A percentile compares a stretch with the other conserved stretches of the same genome.
These are phyloP conservation scores for Hydrolagus colliei DNA, from an alignment of 2,797 vertebrate species.

Conservation along the genomic window DNA sequence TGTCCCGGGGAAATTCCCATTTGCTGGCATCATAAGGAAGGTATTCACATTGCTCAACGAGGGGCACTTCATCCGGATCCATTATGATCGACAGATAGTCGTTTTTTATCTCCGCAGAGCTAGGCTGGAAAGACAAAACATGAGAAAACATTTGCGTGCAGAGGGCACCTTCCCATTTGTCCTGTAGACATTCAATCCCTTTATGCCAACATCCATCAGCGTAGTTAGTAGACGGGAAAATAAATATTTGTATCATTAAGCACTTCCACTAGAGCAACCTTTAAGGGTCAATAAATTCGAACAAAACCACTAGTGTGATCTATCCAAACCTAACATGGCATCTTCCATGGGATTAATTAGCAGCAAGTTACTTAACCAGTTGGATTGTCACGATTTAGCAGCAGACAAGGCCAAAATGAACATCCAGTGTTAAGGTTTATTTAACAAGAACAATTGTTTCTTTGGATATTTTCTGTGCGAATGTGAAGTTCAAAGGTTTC, in stretches of 20 bases:
- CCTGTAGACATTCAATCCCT: neutral
- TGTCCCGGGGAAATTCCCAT: slow-evolving; percentile 89
- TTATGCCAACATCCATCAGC: slow-evolving; percentile 23
- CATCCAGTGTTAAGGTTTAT: slow-evolving; percentile 18
- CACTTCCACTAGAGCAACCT: slow-evolving; percentile 11
- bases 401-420: slow-evolving; percentile 10
- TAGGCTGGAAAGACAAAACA: slow-evolving; percentile 56
- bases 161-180: neutral
- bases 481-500: neutral
- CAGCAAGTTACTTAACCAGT: slow-evolving; percentile 10
- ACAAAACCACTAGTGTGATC: slow-evolving; percentile 26
- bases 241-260: slow-evolving; percentile 27
- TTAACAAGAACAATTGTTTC: slow-evolving; percentile 29
- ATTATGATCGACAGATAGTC: slow-evolving; percentile 84
- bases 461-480: neutral
- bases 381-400: slow-evolving; percentile 6
- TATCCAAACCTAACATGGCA: slow-evolving; percentile 22
- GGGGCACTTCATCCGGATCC: slow-evolving; percentile 72
- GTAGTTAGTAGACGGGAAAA: slow-evolving; percentile 26
- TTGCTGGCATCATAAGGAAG: slow-evolving; percentile 81
- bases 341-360: slow-evolving; percentile 28
- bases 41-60: slow-evolving; percentile 74
- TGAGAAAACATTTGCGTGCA: slow-evolving; percentile 23
- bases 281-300: slow-evolving; percentile 17
- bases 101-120: slow-evolving; percentile 58